Conservation (phyloP, 2,797 vertebrate genomes). For the Manis pentadactyla region DNA sequence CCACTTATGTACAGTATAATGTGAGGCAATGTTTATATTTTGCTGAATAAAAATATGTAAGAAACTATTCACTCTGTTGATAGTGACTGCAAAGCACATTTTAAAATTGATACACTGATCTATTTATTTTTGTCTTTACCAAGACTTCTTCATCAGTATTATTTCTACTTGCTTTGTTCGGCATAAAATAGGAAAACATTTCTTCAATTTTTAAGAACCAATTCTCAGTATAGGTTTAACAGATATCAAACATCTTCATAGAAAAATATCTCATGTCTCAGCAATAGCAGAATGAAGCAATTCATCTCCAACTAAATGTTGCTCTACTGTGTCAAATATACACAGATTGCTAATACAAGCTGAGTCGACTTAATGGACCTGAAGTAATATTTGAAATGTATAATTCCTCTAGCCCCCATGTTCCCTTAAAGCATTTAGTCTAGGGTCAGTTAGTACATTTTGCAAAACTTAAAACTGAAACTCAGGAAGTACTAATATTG, state of each 20-base stretch:
- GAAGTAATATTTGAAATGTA: background rate
- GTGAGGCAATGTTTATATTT: background rate
- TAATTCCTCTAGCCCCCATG: background rate
- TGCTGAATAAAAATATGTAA: conserved; percentile 3
- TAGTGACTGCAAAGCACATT: background rate
- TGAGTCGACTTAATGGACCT: background rate
- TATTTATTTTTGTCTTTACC: background rate
- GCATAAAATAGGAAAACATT: background rate
- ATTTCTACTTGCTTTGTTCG: background rate
- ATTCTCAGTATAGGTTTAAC: background rate
- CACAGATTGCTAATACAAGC: background rate
- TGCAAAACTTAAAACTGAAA: conserved; percentile 43
- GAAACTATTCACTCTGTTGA: background rate
- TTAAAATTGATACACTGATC: background rate
- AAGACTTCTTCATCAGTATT: conserved; percentile 2
- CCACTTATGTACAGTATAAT: background rate
- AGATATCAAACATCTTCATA: background rate
- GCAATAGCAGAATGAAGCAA: background rate
- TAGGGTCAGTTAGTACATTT: background rate
- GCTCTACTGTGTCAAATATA: background rate
- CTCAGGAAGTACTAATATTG: background rate
- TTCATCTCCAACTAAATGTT: background rate
- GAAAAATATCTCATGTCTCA: conserved; percentile 1
- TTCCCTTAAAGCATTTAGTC: background rate
- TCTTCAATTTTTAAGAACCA: background rate